Evolutionary conservation across 2,797 vertebrate genomes (phyloP).

Genomic region (Syngnathus acus): DNA sequence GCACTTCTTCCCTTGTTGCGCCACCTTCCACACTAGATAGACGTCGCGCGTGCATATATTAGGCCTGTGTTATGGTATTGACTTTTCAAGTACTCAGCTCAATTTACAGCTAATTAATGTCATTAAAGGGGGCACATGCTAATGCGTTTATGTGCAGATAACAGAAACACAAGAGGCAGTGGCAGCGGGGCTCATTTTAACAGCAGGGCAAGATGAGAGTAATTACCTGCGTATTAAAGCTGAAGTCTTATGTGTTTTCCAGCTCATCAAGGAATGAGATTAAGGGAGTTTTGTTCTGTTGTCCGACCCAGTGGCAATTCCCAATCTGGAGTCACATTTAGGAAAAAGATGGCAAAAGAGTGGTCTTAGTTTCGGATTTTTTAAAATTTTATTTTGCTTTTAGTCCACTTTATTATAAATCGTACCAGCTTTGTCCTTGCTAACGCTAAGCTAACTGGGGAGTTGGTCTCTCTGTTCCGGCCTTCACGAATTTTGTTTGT

Average conservation of each 20-base stretch:
- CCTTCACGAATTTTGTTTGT: too few species aligned
- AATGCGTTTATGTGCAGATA: conserved; percentile 67
- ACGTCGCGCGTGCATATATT: conserved; percentile 27
- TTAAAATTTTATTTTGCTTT: not conserved
- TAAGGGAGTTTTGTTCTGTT: not conserved
- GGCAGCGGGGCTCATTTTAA: conserved; percentile 47
- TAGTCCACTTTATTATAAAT: too few species aligned
- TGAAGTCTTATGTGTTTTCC: conserved; percentile 21
- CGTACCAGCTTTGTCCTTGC: too few species aligned
- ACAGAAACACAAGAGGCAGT: conserved; percentile 45
- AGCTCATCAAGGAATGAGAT: conserved; percentile 38
- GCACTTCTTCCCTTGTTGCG: conserved; percentile 16
- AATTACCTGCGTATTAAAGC: conserved; percentile 64
- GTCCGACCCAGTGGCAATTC: not conserved
- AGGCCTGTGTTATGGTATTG: conserved; percentile 51
- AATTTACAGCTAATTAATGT: conserved; percentile 72
- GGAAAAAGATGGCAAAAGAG: too few species aligned
- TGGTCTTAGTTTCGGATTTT: too few species aligned
- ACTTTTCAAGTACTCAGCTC: conserved; percentile 54
- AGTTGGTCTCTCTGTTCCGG: too few species aligned
- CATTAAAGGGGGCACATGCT: conserved; percentile 62
- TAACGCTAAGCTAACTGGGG: too few species aligned
- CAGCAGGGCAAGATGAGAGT: conserved; percentile 66
- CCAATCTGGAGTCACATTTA: not conserved
- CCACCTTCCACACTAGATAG: conserved; percentile 30